Evolutionary conservation across 2,113 vertebrate species (phyloP).

Genomic region (Cyanoderma ruficeps): DNA sequence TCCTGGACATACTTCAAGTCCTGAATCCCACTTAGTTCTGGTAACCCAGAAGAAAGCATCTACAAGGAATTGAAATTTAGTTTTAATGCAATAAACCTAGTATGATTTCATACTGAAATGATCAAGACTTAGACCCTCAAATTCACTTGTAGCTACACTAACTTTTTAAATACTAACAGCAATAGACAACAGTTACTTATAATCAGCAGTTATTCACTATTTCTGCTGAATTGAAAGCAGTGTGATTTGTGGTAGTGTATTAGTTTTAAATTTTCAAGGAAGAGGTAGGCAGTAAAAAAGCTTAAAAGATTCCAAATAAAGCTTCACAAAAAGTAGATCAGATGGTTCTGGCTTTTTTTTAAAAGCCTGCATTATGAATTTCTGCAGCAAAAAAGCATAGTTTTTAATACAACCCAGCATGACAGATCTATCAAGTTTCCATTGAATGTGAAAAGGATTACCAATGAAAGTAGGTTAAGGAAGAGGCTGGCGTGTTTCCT

Average conservation of each 20-base stretch:
- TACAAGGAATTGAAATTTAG: conserved; percentile 51
- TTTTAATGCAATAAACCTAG: not conserved
- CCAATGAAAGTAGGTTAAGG: conserved; percentile 95
- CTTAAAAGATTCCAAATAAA: not conserved
- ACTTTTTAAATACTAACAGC: not conserved
- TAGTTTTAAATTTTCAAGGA: not conserved
- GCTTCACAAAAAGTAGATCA: not conserved
- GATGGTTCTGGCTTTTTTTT: not conserved
- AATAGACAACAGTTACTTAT: not conserved
- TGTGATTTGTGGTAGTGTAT: not conserved
- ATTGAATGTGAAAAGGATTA: conserved; percentile 57
- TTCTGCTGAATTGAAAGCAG: not conserved
- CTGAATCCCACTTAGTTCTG: conserved; percentile 88
- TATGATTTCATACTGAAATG: not conserved
- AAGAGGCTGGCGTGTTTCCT: conserved; percentile 93
- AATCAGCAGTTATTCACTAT: not conserved
- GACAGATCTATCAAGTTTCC: not conserved
- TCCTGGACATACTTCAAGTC: conserved; percentile 96
- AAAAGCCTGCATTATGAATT: not conserved
- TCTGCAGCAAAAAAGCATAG: not conserved
- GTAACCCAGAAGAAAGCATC: conserved; percentile 96
- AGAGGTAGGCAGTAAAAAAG: not conserved
- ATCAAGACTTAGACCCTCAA: not conserved
- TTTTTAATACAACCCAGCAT: not conserved
- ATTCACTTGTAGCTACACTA: not conserved